A percentile compares a stretch with the other conserved stretches of the same genome.
Conservation (phyloP, 2,888 invertebrate species). For the Quadriops clusia region DNA sequence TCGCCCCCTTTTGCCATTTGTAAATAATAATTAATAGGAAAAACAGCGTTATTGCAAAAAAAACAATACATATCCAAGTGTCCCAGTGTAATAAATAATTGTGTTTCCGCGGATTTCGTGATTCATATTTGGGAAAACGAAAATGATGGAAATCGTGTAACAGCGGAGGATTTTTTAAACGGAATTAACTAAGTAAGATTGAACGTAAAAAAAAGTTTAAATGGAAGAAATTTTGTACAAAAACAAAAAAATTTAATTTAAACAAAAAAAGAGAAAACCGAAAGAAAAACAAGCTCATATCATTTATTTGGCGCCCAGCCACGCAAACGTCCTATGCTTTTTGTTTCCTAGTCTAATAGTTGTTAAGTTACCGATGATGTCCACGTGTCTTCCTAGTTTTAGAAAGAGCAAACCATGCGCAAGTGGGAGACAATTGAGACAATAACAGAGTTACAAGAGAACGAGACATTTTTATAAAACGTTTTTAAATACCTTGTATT, state of each 20-base stretch:
- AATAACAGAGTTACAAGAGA: constrained; percentile 6
- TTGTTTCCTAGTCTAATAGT: constrained; percentile 21
- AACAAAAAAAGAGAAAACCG: too few relatives aligned
- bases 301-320: constrained; percentile 11
- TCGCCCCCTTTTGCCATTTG: too few relatives aligned
- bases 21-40: too few relatives aligned
- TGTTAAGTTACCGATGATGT: constrained; percentile 21
- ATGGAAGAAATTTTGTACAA: too few relatives aligned
- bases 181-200: too few relatives aligned
- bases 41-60: too few relatives aligned
- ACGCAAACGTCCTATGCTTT: constrained; percentile 13
- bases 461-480: too few relatives aligned
- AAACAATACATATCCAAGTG: not conserved
- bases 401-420: constrained; percentile 11
- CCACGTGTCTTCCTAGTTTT: constrained; percentile 19
- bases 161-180: constrained; percentile 1
- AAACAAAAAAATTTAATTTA: too few relatives aligned
- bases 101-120: too few relatives aligned
- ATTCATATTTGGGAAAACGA: constrained; percentile 11
- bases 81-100: too few relatives aligned
- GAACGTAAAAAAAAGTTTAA: too few relatives aligned
- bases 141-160: constrained; percentile 5
- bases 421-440: constrained; percentile 14
- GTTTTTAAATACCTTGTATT: too few relatives aligned
- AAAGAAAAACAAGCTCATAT: constrained; percentile 12